Conservation (phyloP, 1,140 invertebrate genomes). For the Alviniconcha marisindica region DNA sequence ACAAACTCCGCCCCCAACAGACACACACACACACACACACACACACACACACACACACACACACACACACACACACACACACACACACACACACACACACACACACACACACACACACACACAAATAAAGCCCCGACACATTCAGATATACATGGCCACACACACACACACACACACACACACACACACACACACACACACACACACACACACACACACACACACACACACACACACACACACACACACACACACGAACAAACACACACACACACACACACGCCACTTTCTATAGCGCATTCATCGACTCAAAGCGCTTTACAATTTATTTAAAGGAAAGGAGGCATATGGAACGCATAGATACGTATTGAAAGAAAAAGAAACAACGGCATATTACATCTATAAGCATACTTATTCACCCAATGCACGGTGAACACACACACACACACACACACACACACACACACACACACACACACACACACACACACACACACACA, state of each 20-base stretch:
- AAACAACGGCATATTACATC: no score
- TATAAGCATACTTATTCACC: no score
- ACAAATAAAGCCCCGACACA: background rate
- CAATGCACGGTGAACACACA: no score
- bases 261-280: no score
- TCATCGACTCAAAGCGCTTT: no score
- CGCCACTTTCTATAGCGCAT: no score
- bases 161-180: background rate
- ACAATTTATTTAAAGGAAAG: no score
- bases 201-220: background rate
- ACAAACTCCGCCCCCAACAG: background rate
- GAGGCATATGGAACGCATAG: no score
- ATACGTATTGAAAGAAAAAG: no score
- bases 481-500: no score
- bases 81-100: constrained; percentile 3
- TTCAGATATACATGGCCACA: background rate
- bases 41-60: background rate
- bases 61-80: background rate
- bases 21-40: background rate
- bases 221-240: background rate
- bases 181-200: constrained; percentile 3
- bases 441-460: no score
- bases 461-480: no score
- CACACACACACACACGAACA: background rate
- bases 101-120: constrained; percentile 6